Conservation (phyloP, 2,797 vertebrate species). For the Neosalanx taihuensis region DNA sequence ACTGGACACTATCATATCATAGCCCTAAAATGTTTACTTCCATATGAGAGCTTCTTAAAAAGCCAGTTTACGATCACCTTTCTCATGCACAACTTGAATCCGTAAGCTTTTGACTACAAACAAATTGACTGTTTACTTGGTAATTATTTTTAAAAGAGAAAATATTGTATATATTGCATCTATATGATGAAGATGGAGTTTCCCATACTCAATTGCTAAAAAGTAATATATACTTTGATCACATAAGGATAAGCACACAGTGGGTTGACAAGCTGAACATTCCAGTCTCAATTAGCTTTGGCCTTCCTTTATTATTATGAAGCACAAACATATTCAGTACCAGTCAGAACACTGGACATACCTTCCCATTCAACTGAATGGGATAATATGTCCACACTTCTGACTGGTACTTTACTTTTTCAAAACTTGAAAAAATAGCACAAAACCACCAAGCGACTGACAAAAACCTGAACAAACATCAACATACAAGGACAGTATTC, state of each 20-base stretch:
- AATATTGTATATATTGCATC: constrained; percentile 16
- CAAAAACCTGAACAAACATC: neutral
- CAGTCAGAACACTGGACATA: too few species aligned
- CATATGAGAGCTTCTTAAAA: constrained; percentile 36
- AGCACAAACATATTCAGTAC: constrained; percentile 35
- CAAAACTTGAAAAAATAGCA: neutral
- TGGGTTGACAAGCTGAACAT: constrained; percentile 25
- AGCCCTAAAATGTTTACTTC: constrained; percentile 50
- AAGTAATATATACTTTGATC: constrained; percentile 4
- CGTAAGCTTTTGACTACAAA: constrained; percentile 34
- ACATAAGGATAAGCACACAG: constrained; percentile 34
- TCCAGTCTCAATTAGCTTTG: constrained; percentile 31
- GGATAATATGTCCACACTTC: too few species aligned
- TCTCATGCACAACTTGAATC: constrained; percentile 35
- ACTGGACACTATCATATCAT: constrained; percentile 33
- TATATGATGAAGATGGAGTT: constrained; percentile 11
- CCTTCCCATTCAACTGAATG: too few species aligned
- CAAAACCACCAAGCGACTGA: neutral
- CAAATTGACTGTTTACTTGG: constrained; percentile 23
- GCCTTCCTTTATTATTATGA: constrained; percentile 17
- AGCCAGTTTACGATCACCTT: constrained; percentile 24
- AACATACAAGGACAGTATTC: constrained; percentile 25
- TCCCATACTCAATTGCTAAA: constrained; percentile 10
- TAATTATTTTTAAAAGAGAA: constrained; percentile 16
- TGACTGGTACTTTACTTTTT: neutral